phyloP scores from a whole-genome alignment of 92 coral and sea anemone species.

The Nematostella vectensis region DNA sequence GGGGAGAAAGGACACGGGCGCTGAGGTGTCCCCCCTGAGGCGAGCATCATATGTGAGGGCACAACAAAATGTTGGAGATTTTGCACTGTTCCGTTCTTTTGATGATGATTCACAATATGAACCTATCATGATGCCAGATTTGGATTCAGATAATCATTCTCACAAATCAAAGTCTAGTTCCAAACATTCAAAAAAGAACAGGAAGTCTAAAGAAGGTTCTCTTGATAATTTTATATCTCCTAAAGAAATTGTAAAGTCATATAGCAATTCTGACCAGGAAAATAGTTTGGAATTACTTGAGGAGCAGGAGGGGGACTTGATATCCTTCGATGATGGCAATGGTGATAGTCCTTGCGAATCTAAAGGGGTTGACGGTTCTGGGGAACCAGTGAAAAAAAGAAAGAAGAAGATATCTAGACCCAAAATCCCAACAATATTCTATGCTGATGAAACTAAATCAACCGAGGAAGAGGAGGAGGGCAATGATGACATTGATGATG shows the following conservation, averaged over 20 bases:
- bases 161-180: not conserved
- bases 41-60: conserved; percentile 90
- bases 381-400: conserved; percentile 50
- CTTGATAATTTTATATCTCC: conserved; percentile 18
- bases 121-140: conserved; percentile 10
- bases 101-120: conserved; percentile 9
- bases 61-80: conserved; percentile 57
- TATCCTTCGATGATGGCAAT: conserved; percentile 51
- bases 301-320: conserved; percentile 49
- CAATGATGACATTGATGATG: conserved; percentile 11
- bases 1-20: conserved; percentile 7
- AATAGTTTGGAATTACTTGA: not conserved
- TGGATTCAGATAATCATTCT: conserved; percentile 7
- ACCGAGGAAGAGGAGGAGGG: conserved; percentile 9
- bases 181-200: conserved; percentile 2
- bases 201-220: conserved; percentile 18
- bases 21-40: conserved; percentile 46
- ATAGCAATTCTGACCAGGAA: conserved; percentile 30
- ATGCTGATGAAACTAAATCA: conserved; percentile 36
- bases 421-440: conserved; percentile 84
- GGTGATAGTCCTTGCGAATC: conserved; percentile 19
- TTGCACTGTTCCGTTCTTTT: conserved; percentile 25
- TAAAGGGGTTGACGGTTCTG: conserved; percentile 13
- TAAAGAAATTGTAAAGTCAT: conserved; percentile 20
- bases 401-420: conserved; percentile 70